These are phyloP conservation scores for Octomys mimax DNA, from an alignment of 2,797 vertebrate species.

Conservation along the genomic window DNA sequence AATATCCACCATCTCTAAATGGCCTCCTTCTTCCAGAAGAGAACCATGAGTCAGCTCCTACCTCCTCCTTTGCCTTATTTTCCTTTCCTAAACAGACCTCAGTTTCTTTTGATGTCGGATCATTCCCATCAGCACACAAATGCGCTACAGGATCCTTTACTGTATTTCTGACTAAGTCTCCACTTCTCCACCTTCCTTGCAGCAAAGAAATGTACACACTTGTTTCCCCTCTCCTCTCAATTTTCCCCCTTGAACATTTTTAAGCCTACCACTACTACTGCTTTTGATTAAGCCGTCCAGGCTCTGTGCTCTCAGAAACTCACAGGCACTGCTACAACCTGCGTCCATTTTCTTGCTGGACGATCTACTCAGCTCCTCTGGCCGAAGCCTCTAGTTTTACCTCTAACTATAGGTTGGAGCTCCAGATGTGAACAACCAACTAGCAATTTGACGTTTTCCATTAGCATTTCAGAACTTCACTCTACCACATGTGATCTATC, in stretches of 20 bases:
- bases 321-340: not conserved
- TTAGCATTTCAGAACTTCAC: slow-evolving; percentile 5
- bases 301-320: not conserved
- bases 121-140: not conserved
- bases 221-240: not conserved
- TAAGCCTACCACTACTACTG: not conserved
- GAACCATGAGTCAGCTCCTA: not conserved
- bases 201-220: not conserved
- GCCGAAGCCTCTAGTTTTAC: not conserved
- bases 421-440: not conserved
- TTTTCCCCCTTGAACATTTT: not conserved
- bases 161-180: not conserved
- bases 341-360: not conserved
- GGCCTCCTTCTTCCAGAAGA: not conserved
- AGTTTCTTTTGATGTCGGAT: not conserved
- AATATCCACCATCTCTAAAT: not conserved
- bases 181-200: not conserved
- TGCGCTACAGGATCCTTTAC: not conserved
- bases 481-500: not conserved
- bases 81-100: too few relatives aligned
- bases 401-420: not conserved
- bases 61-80: not conserved
- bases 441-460: not conserved
- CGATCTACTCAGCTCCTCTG: not conserved
- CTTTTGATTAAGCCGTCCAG: not conserved